Evolutionary conservation across 2,888 invertebrate genomes (phyloP).

Genomic region (Pachymerium ferrugineum): DNA sequence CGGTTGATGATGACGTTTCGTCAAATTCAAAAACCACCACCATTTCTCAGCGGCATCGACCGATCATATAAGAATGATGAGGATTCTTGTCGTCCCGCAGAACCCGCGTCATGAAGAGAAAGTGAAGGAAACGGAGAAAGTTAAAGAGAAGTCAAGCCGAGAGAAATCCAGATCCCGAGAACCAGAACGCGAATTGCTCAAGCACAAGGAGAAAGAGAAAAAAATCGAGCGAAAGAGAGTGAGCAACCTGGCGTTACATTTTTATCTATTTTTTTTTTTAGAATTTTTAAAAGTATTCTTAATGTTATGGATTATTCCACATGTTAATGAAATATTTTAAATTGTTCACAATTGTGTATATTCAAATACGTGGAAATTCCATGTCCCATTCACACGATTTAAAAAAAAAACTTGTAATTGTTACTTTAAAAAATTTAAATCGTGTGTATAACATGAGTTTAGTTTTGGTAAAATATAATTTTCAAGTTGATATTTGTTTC

Average conservation of each 20-base stretch:
- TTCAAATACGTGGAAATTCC: no score
- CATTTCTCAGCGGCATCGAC: background rate
- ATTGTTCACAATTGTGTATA: no score
- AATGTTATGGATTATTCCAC: no score
- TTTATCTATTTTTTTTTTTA: background rate
- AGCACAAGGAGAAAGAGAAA: slow-evolving; percentile 25
- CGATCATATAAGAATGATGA: slow-evolving; percentile 13
- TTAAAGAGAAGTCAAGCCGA: background rate
- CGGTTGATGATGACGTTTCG: slow-evolving; percentile 2
- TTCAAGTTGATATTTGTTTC: no score
- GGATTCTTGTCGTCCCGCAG: slow-evolving; percentile 4
- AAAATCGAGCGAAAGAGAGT: slow-evolving; percentile 2
- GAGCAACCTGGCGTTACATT: background rate
- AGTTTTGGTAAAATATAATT: no score
- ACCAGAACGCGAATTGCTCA: slow-evolving; percentile 16
- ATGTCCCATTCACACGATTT: no score
- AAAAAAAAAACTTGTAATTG: no score
- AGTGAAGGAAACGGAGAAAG: slow-evolving; percentile 3
- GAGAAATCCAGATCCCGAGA: slow-evolving; percentile 28
- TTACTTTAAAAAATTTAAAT: no score
- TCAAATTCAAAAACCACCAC: slow-evolving; percentile 3
- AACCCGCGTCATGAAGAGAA: slow-evolving; percentile 12
- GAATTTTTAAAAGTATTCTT: no score
- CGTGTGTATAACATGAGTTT: background rate
- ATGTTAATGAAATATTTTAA: no score